A percentile compares a stretch with the other conserved stretches of the same genome.
These are phyloP conservation scores for Achroia grisella DNA, from an alignment of 1,140 invertebrate species.

Conservation along the genomic window DNA sequence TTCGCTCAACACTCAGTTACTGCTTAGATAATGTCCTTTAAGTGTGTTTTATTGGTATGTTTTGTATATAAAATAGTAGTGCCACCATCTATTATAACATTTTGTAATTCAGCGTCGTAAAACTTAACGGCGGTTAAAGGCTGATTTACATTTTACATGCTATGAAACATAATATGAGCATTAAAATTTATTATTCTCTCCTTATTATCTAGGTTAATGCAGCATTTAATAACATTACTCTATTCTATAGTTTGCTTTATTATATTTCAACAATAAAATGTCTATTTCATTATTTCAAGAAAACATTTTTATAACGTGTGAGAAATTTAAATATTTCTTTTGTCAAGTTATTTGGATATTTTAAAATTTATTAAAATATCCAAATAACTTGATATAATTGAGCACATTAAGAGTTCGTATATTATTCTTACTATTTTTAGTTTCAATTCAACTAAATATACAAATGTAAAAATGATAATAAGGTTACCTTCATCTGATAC, in stretches of 20 bases:
- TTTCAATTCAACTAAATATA: no score
- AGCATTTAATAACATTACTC: neutral
- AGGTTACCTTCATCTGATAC: no score
- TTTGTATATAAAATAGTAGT: constrained; percentile 1
- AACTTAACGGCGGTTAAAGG: neutral
- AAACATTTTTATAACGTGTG: no score
- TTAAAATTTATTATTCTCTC: neutral
- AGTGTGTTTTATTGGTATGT: constrained; percentile 4
- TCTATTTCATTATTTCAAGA: neutral
- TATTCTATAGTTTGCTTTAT: neutral
- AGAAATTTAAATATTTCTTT: no score
- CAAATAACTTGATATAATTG: no score
- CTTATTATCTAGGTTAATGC: no score
- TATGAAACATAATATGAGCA: constrained; percentile 1
- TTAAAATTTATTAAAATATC: no score
- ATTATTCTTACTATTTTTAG: no score
- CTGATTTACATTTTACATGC: constrained; percentile 3
- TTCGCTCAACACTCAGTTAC: neutral
- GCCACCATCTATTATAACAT: constrained; percentile 3
- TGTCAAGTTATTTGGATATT: no score
- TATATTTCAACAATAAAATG: neutral
- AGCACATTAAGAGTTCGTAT: no score
- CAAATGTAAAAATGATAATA: no score
- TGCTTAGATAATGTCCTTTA: constrained; percentile 1
- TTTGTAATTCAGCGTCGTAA: constrained; percentile 2